Evolutionary conservation across 2,888 invertebrate genomes (phyloP), one percentile per base, ranked within the genome.

Genomic region (Amaurobius ferox): DNA sequence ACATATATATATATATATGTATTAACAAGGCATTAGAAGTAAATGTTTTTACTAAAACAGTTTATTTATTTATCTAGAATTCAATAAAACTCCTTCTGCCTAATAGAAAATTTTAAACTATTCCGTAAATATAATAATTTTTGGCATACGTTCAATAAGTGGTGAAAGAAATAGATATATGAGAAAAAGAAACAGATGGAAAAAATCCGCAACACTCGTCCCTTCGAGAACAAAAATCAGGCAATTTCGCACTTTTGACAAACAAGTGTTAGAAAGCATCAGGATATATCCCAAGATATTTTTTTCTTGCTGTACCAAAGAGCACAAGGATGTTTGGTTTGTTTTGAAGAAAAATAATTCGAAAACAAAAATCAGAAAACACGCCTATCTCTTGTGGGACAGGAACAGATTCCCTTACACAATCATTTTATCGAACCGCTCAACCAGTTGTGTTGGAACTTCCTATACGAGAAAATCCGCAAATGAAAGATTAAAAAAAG

Each of bases 241-340:
- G 76, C 76, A 77, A 40, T 83, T 83, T 61, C 66, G 35, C 77
- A 83, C 83, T 83, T 76, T 76, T 76, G 76, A 76, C 71, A 76
- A 83, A 83, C 83, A 83, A 83, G 71, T 77, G 83, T 83, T 77
- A 62, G 35, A 67, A 83, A 77, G 44, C 71, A 83, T 77, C 76
- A 35, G 19, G 83, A 64, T 71, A 77, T 35, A 77, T 39, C 67
- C 28, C 19, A 62, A 29, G 19, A 32, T 67, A 66, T 83, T 66
- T 81, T 76, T 70, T 62, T 40, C 29, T 32, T 28, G 28, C 9
- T 26, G 23, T 11, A 29, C 26, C 0, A 39, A 9, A 40, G 44
- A 68, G 74, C 73, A 77, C 64, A 81, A 32, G 71, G 71, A 64
- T 83, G 62, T 66, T 61, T 67, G 71, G 83, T 76, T 83, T 76